Percentiles rank a stretch among this genome's conserved stretches.
phyloP scores from a whole-genome alignment of 2,888 invertebrate genomes.

The Danaus chrysippus region DNA sequence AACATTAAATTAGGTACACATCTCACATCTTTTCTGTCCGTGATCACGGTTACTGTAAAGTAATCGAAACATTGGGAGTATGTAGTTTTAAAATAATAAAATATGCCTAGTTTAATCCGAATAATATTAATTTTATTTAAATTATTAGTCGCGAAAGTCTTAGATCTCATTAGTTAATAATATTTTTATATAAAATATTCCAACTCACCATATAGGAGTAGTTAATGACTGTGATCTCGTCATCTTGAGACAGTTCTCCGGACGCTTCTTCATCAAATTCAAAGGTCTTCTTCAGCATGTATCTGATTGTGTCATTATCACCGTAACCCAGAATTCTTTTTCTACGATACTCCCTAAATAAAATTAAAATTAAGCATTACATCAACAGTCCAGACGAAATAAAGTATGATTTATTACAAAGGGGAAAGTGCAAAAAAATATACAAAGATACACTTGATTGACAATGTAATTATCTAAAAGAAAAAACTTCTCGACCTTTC shows the following conservation, averaged over 20 bases:
- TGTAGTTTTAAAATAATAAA: too few species aligned
- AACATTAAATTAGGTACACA: too few species aligned
- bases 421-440: neutral
- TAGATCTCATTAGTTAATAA: too few species aligned
- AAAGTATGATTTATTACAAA: neutral
- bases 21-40: too few species aligned
- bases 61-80: too few species aligned
- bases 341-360: slow-evolving; percentile 66
- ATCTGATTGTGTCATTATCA: slow-evolving; percentile 75
- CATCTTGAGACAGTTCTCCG: slow-evolving; percentile 62
- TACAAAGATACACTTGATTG: neutral
- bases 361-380: neutral
- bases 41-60: too few species aligned
- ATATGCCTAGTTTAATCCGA: too few species aligned
- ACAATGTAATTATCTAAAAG: slow-evolving; percentile 1
- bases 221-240: slow-evolving; percentile 77
- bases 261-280: slow-evolving; percentile 74
- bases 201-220: slow-evolving; percentile 76
- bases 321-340: slow-evolving; percentile 65
- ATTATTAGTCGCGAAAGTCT: too few species aligned
- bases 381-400: neutral
- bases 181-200: too few species aligned
- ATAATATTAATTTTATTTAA: too few species aligned
- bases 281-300: slow-evolving; percentile 70
- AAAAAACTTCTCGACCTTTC: neutral